These are phyloP conservation scores for Cathartes aura DNA, from an alignment of 2,113 vertebrate species.

Conservation along the genomic window DNA sequence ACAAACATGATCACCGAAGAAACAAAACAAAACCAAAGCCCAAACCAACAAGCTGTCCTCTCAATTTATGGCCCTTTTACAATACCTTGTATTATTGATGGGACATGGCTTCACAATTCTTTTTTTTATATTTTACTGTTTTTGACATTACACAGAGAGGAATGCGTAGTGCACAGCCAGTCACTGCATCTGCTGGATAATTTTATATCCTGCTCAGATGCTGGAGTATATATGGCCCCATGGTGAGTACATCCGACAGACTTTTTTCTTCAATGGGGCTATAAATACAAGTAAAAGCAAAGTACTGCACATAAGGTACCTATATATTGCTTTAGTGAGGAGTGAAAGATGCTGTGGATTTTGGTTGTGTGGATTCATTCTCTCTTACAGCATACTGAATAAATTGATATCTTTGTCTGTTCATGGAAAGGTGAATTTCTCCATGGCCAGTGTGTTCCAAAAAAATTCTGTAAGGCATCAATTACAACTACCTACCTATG, in stretches of 20 bases:
- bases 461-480: not conserved
- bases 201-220: constrained; percentile 16
- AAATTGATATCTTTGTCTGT: constrained; percentile 43
- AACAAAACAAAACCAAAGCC: constrained; percentile 53
- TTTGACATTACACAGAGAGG: constrained; percentile 18
- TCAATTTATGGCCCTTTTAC: constrained; percentile 53
- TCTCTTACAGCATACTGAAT: constrained; percentile 5
- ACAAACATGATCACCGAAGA: constrained; percentile 25
- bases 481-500: not conserved
- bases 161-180: not conserved
- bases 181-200: not conserved
- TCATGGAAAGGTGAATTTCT: constrained; percentile 44
- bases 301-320: constrained; percentile 44
- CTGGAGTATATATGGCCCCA: constrained; percentile 38
- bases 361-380: constrained; percentile 5
- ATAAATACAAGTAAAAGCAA: constrained; percentile 66
- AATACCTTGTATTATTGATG: constrained; percentile 44
- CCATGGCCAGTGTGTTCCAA: not conserved
- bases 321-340: constrained; percentile 37
- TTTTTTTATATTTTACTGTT: not conserved
- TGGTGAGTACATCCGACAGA: constrained; percentile 33
- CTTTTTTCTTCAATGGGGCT: constrained; percentile 37
- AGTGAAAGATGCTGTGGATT: constrained; percentile 26
- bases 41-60: constrained; percentile 49
- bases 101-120: not conserved